These are phyloP conservation scores for Pampus argenteus DNA, from an alignment of 2,797 vertebrate species.

Conservation along the genomic window DNA sequence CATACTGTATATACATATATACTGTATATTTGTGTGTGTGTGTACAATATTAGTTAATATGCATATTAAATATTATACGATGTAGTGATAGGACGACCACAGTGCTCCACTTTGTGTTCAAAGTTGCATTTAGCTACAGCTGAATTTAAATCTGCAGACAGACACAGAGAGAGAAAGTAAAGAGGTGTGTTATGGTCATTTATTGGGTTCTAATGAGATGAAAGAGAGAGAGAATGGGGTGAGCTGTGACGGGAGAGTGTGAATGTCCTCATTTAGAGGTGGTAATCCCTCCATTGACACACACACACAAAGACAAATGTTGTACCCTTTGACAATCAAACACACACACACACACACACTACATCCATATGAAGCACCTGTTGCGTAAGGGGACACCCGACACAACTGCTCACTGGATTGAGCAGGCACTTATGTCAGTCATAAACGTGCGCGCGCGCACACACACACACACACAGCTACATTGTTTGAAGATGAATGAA, in stretches of 20 bases:
- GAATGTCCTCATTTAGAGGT: constrained; percentile 65
- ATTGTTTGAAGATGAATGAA: background rate
- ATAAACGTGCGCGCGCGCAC: background rate
- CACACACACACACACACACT: constrained; percentile 14
- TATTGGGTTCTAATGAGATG: constrained; percentile 24
- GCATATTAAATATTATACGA: too few relatives aligned
- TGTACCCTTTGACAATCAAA: background rate
- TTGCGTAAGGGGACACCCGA: constrained; percentile 32
- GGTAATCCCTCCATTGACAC: constrained; percentile 44
- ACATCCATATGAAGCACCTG: constrained; percentile 45
- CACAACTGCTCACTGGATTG: constrained; percentile 33
- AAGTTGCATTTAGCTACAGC: background rate
- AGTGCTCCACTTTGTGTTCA: background rate
- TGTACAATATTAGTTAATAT: too few relatives aligned
- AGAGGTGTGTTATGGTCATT: constrained; percentile 10
- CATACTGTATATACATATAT: too few relatives aligned
- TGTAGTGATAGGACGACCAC: too few relatives aligned
- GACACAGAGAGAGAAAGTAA: constrained; percentile 2
- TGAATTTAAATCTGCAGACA: background rate
- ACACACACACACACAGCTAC: constrained; percentile 14
- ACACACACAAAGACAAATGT: background rate
- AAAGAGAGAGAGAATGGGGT: constrained; percentile 26
- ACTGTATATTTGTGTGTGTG: too few relatives aligned
- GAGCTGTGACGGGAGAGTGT: constrained; percentile 49
- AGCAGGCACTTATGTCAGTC: constrained; percentile 50